These are phyloP conservation scores for Cryptotermes secundus DNA, from an alignment of 1,140 invertebrate genomes.

Conservation along the genomic window DNA sequence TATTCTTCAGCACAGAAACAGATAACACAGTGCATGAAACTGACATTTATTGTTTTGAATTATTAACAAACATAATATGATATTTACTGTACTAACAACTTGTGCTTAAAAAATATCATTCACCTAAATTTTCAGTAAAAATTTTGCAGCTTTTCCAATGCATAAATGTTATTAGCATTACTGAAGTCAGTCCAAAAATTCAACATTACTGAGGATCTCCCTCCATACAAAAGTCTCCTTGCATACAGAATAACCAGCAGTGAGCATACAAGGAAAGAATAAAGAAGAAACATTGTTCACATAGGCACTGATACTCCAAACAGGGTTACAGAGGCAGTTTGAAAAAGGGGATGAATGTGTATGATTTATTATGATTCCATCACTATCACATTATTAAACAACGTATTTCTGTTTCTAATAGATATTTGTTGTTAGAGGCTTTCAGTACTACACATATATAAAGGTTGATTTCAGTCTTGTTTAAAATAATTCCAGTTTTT, in stretches of 20 bases:
- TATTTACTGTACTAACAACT: too few species aligned
- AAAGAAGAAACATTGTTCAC: slow-evolving; percentile 6
- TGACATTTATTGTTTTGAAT: too few species aligned
- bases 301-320: background rate
- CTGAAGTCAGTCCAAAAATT: background rate
- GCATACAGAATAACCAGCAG: slow-evolving; percentile 4
- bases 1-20: too few species aligned
- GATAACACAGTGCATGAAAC: too few species aligned
- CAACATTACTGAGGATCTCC: background rate
- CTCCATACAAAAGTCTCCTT: background rate
- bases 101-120: too few species aligned
- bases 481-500: too few species aligned
- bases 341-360: background rate
- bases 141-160: background rate
- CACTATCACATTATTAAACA: background rate
- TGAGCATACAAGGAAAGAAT: background rate
- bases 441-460: too few species aligned
- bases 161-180: background rate
- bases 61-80: too few species aligned
- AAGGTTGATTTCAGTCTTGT: too few species aligned
- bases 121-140: too few species aligned
- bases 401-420: background rate
- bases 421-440: too few species aligned
- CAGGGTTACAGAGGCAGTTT: background rate
- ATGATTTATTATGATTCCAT: background rate